Conservation (phyloP, 92 coral and sea anemone species). For the Epizoanthus stellaris region DNA sequence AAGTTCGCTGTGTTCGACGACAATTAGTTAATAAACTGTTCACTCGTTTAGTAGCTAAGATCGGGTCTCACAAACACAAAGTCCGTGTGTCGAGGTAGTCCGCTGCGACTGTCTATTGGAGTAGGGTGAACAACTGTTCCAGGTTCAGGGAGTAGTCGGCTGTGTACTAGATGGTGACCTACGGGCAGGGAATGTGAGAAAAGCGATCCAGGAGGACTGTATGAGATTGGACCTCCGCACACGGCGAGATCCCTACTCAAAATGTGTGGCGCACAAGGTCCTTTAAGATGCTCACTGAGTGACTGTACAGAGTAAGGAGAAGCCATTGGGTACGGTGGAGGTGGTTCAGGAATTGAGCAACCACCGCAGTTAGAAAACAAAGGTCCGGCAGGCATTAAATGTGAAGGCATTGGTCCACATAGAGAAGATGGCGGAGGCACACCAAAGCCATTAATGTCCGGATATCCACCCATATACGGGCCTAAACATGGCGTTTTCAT, state of each 20-base stretch:
- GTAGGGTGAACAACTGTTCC: conserved; percentile 72
- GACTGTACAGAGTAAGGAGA: conserved; percentile 76
- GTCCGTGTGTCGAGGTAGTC: conserved; percentile 80
- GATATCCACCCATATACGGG: conserved; percentile 81
- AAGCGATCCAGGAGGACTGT: conserved; percentile 72
- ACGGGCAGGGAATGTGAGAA: conserved; percentile 74
- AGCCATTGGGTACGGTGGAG: conserved; percentile 83
- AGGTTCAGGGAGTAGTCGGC: conserved; percentile 76
- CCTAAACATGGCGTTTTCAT: conserved; percentile 80
- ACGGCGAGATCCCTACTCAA: conserved; percentile 71
- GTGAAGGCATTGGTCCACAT: conserved; percentile 83
- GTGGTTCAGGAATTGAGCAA: conserved; percentile 80
- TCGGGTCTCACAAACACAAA: conserved; percentile 82
- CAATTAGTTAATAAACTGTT: neutral
- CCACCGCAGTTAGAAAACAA: conserved; percentile 77
- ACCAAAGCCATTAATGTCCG: conserved; percentile 77
- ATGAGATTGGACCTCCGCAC: conserved; percentile 77
- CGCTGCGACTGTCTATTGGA: conserved; percentile 84
- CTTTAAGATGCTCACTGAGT: conserved; percentile 68
- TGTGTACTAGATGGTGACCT: conserved; percentile 81
- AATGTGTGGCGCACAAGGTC: conserved; percentile 74
- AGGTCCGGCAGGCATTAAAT: conserved; percentile 75
- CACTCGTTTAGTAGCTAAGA: conserved; percentile 55
- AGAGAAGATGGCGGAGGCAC: conserved; percentile 80
- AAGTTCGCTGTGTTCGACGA: conserved; percentile 11